Evolutionary conservation across 2,888 invertebrate genomes (phyloP), one percentile per base, ranked within the genome.

Genomic region (Copidosoma aretas): DNA sequence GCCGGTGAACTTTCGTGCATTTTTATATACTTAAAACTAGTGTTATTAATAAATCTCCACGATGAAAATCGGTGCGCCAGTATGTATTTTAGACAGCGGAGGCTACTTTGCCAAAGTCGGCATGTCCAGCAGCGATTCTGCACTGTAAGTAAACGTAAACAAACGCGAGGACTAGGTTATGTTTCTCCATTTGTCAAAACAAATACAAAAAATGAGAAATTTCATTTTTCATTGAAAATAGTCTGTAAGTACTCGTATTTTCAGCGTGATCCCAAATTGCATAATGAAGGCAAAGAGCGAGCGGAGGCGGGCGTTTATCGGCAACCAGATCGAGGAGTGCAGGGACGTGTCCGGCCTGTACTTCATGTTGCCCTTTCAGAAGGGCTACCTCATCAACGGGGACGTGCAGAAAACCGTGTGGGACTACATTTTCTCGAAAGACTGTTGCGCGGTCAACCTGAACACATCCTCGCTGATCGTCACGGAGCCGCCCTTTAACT

Each of bases 241-340:
- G 41, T 41, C 14, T 41, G 8, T 46, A 15, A 15, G 32, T 25
- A 60, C 8, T 52, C 53, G 0, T 25, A 1, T 25, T 60, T 46
- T 51, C 49, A 24, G 43, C 3, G 43, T 46, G 3, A 46, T 96
- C 61, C 97, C 98, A 0, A 99, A 99, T 84, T 96, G 95, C 79
- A 94, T 99, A 39, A 95, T 97, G 89, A 99, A 99, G 87, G 97
- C 97, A 0, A 98, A 98, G 84, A 95, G 95, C 62, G 98, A 99
- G 84, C 86, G 97, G 64, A 90, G 97, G 14, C 88, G 98, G 54
- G 92, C 95, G 0, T 99, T 98, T 83, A 90, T 99, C 66, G 98
- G 93, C 0, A 91, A 92, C 77, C 98, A 99, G 86, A 92, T 99
- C 19, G 94, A 98, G 71, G 98, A 98, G 76, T 98, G 98, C 80